These are phyloP conservation scores for Bhutanitis thaidina DNA, from an alignment of 2,888 invertebrate genomes.

Conservation along the genomic window DNA sequence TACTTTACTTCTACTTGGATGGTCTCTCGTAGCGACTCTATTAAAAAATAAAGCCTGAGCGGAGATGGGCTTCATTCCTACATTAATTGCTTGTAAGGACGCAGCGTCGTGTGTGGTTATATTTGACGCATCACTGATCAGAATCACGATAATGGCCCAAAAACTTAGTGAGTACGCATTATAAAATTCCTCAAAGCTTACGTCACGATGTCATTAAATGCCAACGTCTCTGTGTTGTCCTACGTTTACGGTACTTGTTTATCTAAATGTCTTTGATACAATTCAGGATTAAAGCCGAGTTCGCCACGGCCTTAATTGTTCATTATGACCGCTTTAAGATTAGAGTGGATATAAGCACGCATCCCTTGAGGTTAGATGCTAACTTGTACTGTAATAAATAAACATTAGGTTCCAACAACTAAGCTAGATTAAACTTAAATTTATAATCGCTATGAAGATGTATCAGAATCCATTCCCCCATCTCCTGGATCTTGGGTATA, in stretches of 20 bases:
- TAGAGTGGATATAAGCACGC: constrained; percentile 9
- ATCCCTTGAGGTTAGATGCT: constrained; percentile 1
- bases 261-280: constrained; percentile 65
- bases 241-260: constrained; percentile 48
- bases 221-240: constrained; percentile 40
- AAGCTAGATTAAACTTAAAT: background rate
- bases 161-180: constrained; percentile 47
- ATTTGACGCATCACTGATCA: constrained; percentile 62
- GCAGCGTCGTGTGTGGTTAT: constrained; percentile 68
- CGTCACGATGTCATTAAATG: constrained; percentile 67
- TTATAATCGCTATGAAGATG: too few relatives aligned
- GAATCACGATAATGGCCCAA: constrained; percentile 64
- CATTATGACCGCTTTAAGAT: constrained; percentile 35
- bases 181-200: constrained; percentile 60
- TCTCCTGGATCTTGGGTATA: too few relatives aligned
- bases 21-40: too few relatives aligned
- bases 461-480: too few relatives aligned
- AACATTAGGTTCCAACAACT: background rate
- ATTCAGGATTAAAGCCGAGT: constrained; percentile 47
- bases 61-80: constrained; percentile 23
- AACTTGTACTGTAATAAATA: background rate
- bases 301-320: constrained; percentile 53
- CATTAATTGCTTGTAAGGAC: constrained; percentile 65
- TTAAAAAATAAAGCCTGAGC: background rate
- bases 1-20: too few relatives aligned